Base-by-base conservation (phyloP, 2,113 vertebrate species). In the Callocephalon fimbriatum region DNA sequence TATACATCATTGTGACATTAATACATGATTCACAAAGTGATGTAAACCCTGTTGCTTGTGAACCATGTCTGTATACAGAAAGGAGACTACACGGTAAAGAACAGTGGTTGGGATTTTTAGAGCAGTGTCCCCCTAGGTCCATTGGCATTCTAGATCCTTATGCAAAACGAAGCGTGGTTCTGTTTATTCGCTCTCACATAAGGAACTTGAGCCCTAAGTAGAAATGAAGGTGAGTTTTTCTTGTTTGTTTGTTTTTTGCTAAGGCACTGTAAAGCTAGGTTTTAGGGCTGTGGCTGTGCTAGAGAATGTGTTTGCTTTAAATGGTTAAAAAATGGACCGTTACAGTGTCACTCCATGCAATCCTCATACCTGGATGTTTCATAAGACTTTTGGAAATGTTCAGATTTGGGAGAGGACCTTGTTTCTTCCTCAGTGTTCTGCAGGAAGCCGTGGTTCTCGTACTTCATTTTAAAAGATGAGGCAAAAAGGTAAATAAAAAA, bases 81-180 rank as follows among this genome's bases (percentile, higher is more conserved):
- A 20, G 45, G 14, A 12, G 6, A 45, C 14, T 1, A 3, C 37
- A 4, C 0, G 1, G 29, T 68, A 37, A 58, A 66, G 29, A 32
- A 6, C 40, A 56, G 12, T 40, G 16, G 7, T 47, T 75, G 54
- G 12, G 10, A 48, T 40, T 81, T 75, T 71, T 80, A 56, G 23
- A 76, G 38, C 11, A 21, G 3, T 59, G 44, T 58, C 4, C 18
- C 11, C 3, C 20, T 7, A 54, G 13, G 11, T 42, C 18, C 71
- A 9, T 16, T 8, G 7, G 19, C 22, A 7, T 71, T 90, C 15
- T 72, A 59, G 32, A 37, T 58, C 7, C 10, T 59, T 75, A 6
- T 1, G 29, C 26, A 42, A n/a, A 92, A 35, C 7, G 21, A 16
- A 21, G 6, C 31, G 12, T 61, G 8, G 10, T 65, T 72, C 22